Base-by-base conservation (phyloP, 1,140 invertebrate genomes). In the Galleria mellonella region DNA sequence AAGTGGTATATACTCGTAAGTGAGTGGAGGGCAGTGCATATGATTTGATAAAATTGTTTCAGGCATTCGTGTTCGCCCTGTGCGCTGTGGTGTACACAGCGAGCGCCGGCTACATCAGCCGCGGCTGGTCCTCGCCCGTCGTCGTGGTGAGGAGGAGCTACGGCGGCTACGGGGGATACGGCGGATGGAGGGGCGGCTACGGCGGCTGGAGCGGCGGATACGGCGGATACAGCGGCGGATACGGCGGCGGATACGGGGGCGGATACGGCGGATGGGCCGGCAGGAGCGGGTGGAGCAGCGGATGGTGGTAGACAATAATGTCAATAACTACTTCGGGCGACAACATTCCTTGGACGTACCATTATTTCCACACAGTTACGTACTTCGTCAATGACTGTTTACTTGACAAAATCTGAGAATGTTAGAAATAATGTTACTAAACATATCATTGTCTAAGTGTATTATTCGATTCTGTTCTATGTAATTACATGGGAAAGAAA, bases 31-130 rank as follows among this genome's bases (percentile, higher is more conserved):
- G 17, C 17, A n/a, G 2, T 31, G 9, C 2, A 9, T n/a, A 31
- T 31, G 30, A n/a, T 12, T 28, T 5, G 6, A 23, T 23, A 23
- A 23, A 23, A 23, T 23, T 23, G 17, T 15, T 35, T 4, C 51
- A 59, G 56, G 42, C 40, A 4, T 28, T 33, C 14, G 3, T 59
- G 17, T 10, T 55, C 11, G 30, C 32, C 15, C 15, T 58, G 0
- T 29, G 11, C 8, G 32, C 32, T 1, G 9, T 43, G 33, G 29
- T 73, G 32, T 43, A 59, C 32, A 49, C 43, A 9, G 65, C 45
- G 0, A 55, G 57, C 0, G 71, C 62, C 1, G 71, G 67, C 12
- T 55, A 51, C 55, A 40, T 62, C 47, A 42, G 51, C 32, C 47
- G 55, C n/a, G 60, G 64, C 11, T 63, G 55, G 62, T 43, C 42